A percentile compares a stretch with the other conserved stretches of the same genome.
Evolutionary conservation across 2,888 invertebrate species (phyloP).

Genomic region (Phorcus lineatus): DNA sequence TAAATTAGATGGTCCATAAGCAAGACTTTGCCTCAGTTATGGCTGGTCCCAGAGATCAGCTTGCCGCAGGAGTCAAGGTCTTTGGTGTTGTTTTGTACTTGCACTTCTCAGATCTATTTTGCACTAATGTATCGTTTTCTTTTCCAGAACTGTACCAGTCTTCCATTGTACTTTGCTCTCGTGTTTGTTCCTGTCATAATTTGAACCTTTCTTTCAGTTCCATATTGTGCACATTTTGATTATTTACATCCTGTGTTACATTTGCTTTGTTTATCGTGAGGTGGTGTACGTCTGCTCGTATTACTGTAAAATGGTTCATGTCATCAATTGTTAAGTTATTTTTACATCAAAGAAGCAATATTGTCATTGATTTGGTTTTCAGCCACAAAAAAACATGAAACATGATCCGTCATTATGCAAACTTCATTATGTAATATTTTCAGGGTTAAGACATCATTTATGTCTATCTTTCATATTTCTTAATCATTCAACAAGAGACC

Average conservation of each 20-base stretch:
- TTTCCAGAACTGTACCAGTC: conserved; percentile 14
- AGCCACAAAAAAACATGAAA: too few relatives aligned
- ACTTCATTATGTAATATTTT: too few relatives aligned
- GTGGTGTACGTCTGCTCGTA: conserved; percentile 14
- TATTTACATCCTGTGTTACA: neutral
- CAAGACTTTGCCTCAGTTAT: neutral
- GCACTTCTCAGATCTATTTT: neutral
- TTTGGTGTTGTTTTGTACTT: neutral
- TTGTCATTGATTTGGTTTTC: too few relatives aligned
- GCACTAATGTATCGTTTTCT: conserved; percentile 20
- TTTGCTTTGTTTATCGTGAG: conserved; percentile 16
- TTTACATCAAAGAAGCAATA: too few relatives aligned
- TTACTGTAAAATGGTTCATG: too few relatives aligned
- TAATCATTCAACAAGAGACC: too few relatives aligned
- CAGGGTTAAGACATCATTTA: too few relatives aligned
- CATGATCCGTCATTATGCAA: too few relatives aligned
- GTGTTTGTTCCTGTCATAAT: neutral
- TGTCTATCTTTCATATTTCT: too few relatives aligned
- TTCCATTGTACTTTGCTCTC: conserved; percentile 4
- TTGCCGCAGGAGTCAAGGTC: neutral
- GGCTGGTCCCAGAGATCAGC: neutral
- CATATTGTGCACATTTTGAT: neutral
- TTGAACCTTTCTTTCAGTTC: conserved; percentile 10
- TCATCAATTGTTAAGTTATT: too few relatives aligned
- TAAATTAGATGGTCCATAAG: too few relatives aligned